phyloP scores from a whole-genome alignment of 2,113 vertebrate genomes.

The Chamaetylas fuelleborni region DNA sequence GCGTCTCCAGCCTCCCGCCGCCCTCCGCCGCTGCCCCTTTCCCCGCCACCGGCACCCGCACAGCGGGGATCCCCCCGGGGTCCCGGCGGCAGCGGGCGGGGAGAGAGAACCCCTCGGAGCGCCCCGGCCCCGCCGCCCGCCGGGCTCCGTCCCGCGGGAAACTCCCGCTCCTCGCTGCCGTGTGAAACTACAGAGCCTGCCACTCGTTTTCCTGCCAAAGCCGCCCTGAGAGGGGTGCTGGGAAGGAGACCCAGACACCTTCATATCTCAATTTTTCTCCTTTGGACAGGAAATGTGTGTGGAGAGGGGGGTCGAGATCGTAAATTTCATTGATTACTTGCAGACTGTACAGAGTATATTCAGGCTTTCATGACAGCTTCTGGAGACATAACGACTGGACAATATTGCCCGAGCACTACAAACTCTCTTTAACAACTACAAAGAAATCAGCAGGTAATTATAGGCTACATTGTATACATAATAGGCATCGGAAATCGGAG shows the following conservation, averaged over 20 bases:
- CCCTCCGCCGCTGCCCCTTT: neutral
- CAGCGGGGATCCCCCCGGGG: neutral
- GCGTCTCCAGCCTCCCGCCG: neutral
- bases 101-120: neutral
- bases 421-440: slow-evolving; percentile 49
- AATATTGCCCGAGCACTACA: slow-evolving; percentile 27
- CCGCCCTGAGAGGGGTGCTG: neutral
- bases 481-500: slow-evolving; percentile 30
- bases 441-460: slow-evolving; percentile 69
- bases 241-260: neutral
- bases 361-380: slow-evolving; percentile 34
- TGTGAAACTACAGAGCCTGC: neutral
- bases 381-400: slow-evolving; percentile 46
- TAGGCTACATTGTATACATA: slow-evolving; percentile 25
- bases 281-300: neutral
- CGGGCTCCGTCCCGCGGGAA: neutral
- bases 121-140: neutral
- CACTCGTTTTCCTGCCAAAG: neutral
- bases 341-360: slow-evolving; percentile 29
- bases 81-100: too few species aligned
- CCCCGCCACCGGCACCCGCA: neutral
- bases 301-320: neutral
- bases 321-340: slow-evolving; percentile 68
- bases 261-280: slow-evolving; percentile 43
- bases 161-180: neutral